Base-by-base conservation (phyloP, 2,113 vertebrate genomes). In the Hippocampus barbouri region DNA sequence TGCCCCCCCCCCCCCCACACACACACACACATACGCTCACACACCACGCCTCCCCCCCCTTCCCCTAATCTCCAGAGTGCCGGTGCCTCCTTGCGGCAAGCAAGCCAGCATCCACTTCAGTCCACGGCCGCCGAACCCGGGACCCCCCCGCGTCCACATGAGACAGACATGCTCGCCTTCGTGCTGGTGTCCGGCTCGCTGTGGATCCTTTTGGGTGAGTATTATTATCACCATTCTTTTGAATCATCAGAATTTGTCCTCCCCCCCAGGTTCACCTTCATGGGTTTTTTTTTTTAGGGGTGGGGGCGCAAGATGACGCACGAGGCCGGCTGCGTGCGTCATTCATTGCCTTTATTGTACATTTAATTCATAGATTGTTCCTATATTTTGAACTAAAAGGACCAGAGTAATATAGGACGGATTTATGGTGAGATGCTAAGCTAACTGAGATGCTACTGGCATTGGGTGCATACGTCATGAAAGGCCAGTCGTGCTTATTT, bases 201-300 rank as follows among this genome's bases (percentile, higher is more conserved):
- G 74, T 93, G 92, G 91, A 92, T 93, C 79, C 77, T 93, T 73
- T 89, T 93, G 90, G 92, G 93, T 93, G 82, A 93, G 91, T 88
- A 62, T 41, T 3, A 8, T 59, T 25, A 34, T 61, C 40, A 12
- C 4, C 38, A 1, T 0, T 49, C 0, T 15, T 60, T 68, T 23
- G 8, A n/a, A 10, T 9, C n/a, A n/a, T 54, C 60, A 62, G 4
- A 20, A 57, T 68, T 23, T 66, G 11, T 25, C 25, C 10, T 18
- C 62, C 6, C 2, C 45, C 51, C 51, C 23, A 20, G 34, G n/a
- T 56, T 71, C 68, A 27, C 27, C 9, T 62, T 71, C 3, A 72
- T 61, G 71, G 63, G 63, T 73, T 82, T 84, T 53, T 49, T 15
- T 51, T 54, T 54, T 21, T n/a, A 79, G 15, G 71, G 64, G 25